A percentile compares a stretch with the other conserved stretches of the same genome.
Evolutionary conservation across 1,140 invertebrate genomes (phyloP).

Genomic region (Ditylenchus dipsaci): DNA sequence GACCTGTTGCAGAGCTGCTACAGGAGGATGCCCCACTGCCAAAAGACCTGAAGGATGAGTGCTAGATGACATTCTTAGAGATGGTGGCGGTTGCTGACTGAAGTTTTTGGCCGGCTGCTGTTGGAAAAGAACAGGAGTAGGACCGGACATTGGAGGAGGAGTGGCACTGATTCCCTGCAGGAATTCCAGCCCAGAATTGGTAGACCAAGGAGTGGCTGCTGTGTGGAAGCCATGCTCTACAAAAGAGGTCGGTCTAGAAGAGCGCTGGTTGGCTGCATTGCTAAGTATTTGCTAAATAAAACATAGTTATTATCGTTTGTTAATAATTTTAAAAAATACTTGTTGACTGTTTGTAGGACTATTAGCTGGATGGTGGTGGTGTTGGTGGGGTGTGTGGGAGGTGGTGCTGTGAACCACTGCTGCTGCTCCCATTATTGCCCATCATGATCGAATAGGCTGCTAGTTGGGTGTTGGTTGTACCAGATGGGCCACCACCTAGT

Average conservation of each 20-base stretch:
- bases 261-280: not conserved
- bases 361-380: not conserved
- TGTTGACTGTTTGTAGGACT: not conserved
- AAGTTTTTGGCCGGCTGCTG: not conserved
- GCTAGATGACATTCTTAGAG: not conserved
- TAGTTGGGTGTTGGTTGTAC: not conserved
- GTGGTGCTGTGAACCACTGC: not conserved
- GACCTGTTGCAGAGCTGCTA: not conserved
- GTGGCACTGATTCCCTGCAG: not conserved
- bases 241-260: not conserved
- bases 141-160: not conserved
- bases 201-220: not conserved
- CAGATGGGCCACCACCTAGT: not conserved
- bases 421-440: too few species aligned
- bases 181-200: not conserved
- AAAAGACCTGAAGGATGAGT: too few species aligned
- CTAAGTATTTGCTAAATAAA: not conserved
- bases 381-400: not conserved
- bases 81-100: not conserved
- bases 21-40: not conserved
- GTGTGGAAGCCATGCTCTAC: conserved; percentile 1
- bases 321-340: not conserved
- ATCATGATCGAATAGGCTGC: not conserved
- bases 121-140: not conserved
- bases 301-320: not conserved